Conservation (phyloP, 2,888 invertebrate species). For the Ametastegia equiseti region DNA sequence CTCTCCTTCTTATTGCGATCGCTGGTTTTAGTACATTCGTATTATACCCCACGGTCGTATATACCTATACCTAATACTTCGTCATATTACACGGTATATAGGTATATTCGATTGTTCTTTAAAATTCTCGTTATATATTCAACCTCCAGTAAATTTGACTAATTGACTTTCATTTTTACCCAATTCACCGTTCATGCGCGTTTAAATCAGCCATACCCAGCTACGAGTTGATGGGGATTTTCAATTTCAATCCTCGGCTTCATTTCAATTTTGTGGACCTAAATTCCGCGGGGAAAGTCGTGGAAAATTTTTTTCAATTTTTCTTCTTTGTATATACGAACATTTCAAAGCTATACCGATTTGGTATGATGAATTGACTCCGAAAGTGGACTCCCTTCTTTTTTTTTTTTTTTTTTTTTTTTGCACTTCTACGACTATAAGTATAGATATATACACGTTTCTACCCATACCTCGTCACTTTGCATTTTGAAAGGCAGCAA, state of each 20-base stretch:
- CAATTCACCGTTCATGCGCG: not conserved
- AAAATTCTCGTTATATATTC: not conserved
- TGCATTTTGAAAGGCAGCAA: slow-evolving; percentile 15
- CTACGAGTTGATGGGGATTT: too few relatives aligned
- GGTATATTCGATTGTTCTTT: not conserved
- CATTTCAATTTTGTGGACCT: not conserved
- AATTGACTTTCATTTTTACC: not conserved
- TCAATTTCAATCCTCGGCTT: too few relatives aligned
- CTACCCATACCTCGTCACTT: not conserved
- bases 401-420: not conserved
- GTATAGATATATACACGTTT: not conserved
- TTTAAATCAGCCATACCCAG: not conserved
- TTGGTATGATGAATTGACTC: not conserved
- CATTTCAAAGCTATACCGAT: not conserved
- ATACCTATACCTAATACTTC: too few relatives aligned
- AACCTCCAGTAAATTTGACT: not conserved
- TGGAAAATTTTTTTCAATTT: too few relatives aligned
- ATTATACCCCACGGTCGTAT: not conserved
- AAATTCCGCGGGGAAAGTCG: not conserved
- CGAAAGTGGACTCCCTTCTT: not conserved
- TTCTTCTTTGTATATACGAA: not conserved
- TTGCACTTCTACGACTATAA: not conserved
- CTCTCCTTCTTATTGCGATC: not conserved
- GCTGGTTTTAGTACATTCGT: not conserved
- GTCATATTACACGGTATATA: not conserved